phyloP scores from a whole-genome alignment of 2,888 invertebrate genomes.

The Parapristionchus giblindavisi region DNA sequence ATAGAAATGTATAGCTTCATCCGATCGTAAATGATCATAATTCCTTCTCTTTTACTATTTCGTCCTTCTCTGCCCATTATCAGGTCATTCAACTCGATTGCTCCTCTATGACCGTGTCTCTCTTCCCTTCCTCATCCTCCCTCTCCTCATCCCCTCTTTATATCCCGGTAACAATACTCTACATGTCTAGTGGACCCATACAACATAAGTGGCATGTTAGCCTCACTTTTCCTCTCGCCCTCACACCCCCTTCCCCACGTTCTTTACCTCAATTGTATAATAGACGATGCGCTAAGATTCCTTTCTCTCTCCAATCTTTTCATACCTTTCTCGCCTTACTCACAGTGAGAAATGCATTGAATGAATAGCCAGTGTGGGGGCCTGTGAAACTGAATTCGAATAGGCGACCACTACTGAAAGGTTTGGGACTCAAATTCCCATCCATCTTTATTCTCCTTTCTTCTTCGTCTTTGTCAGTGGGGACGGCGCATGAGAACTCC shows the following conservation, averaged over 20 bases:
- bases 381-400: too few relatives aligned
- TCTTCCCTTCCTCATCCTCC: background rate
- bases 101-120: background rate
- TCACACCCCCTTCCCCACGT: background rate
- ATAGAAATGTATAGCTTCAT: too few relatives aligned
- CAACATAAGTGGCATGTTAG: slow-evolving; percentile 10
- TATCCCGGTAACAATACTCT: background rate
- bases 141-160: background rate
- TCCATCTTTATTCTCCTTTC: too few relatives aligned
- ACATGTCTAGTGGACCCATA: background rate
- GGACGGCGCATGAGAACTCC: slow-evolving; percentile 18
- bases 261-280: background rate
- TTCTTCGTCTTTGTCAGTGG: too few relatives aligned
- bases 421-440: too few relatives aligned
- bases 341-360: too few relatives aligned
- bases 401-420: too few relatives aligned
- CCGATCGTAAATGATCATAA: too few relatives aligned
- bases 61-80: too few relatives aligned
- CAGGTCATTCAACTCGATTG: too few relatives aligned
- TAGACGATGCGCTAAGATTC: background rate
- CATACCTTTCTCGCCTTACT: background rate
- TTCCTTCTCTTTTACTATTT: too few relatives aligned
- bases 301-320: background rate
- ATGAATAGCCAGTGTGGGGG: too few relatives aligned
- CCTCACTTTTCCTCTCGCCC: background rate